Evolutionary conservation across 2,888 invertebrate genomes (phyloP), one percentile per base, ranked within the genome.

Genomic region (Chloromyia formosa): DNA sequence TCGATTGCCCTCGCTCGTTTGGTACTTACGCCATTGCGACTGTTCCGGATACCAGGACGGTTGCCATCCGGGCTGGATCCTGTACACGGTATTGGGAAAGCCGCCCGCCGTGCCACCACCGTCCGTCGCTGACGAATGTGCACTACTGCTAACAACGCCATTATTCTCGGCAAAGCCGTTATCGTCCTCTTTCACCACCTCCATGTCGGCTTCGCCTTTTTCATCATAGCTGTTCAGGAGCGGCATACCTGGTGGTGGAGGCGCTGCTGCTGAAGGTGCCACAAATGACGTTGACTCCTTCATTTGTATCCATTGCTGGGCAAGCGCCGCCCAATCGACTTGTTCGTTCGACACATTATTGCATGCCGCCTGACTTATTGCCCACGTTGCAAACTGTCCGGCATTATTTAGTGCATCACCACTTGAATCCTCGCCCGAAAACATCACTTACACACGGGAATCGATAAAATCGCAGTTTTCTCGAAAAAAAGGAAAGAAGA

Each of bases 221-320:
- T 93, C 92, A 77, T 88, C 87, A 45, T 83, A 78, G 22, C 78
- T 77, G 45, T 79, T 74, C 3, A 62, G 54, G 4, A 71, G 78
- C n/a, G 75, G 56, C 27, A 84, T 82, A 23, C 85, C 80, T 7
- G 84, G 82, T 0, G 90, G 88, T 2, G 91, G 90, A 10, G 90
- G 89, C 20, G 89, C 88, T 56, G 87, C 86, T 1, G 54, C 35
- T 1, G 54, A 20, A 9, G 89, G 88, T 58, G 87, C 86, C 16
- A 61, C 58, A 27, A 56, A 56, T 18, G 92, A 90, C n/a, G 75
- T 69, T 3, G 75, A 75, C 40, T 94, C 94, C 83, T 96, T 95
- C 95, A 96, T 96, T 83, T 94, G 94, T 80, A 98, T 97, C 97
- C 98, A 97, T 89, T 97, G 97, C 83, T 97, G 96, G 27, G 97